Conservation (phyloP, 1,140 invertebrate species). For the Hycleus phaleratus region DNA sequence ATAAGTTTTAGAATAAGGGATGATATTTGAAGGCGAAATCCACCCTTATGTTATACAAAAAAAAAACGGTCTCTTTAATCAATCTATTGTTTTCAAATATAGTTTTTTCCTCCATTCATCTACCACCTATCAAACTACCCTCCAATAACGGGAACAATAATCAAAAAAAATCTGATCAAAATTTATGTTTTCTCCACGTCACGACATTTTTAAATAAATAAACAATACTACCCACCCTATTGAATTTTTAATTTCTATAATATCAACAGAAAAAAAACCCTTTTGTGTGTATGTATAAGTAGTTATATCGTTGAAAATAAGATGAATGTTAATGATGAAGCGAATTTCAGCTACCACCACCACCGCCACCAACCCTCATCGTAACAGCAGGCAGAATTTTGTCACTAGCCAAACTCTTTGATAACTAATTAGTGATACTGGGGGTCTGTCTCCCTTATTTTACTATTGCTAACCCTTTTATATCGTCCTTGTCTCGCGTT, state of each 20-base stretch:
- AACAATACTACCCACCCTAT: too few species aligned
- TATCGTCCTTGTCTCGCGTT: conserved; percentile 16
- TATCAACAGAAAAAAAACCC: too few species aligned
- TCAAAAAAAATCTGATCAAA: too few species aligned
- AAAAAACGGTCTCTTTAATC: conserved; percentile 8
- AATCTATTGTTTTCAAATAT: too few species aligned
- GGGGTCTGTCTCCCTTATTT: conserved; percentile 34
- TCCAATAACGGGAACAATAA: too few species aligned
- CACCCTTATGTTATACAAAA: conserved; percentile 13
- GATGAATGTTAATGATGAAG: conserved; percentile 9
- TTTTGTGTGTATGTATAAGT: too few species aligned
- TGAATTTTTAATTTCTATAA: too few species aligned
- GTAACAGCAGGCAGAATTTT: conserved; percentile 28
- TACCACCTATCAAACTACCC: too few species aligned
- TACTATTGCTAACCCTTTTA: conserved; percentile 37
- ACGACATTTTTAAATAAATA: too few species aligned
- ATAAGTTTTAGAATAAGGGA: neutral
- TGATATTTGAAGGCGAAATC: conserved; percentile 14
- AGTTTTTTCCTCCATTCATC: too few species aligned
- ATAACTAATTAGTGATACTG: conserved; percentile 38
- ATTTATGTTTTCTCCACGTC: too few species aligned
- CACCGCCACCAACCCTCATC: conserved; percentile 24
- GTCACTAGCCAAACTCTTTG: conserved; percentile 36
- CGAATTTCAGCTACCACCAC: neutral
- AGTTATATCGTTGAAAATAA: too few species aligned